Base-by-base conservation (phyloP, 2,113 vertebrate species). In the Lota lota region DNA sequence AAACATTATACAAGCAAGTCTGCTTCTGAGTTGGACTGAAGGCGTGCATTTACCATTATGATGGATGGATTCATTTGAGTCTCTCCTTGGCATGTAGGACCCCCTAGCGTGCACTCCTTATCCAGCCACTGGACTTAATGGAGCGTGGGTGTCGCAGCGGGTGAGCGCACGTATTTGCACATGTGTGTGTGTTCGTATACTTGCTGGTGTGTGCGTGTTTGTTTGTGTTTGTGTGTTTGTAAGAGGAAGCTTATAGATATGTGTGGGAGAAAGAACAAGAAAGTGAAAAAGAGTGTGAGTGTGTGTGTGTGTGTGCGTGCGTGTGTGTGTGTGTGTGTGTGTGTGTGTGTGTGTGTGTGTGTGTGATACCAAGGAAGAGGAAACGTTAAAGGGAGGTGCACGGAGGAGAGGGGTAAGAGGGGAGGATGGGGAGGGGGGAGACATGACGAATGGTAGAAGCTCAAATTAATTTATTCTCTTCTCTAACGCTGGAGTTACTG, bases 381-480 rank as follows among this genome's bases (percentile, higher is more conserved):
- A 64, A 40, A 40, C 8, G 36, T 40, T 40, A 40, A 12, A 40
- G 1, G 28, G 36, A 12, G 36, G 36, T 40, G 4, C 3, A 12
- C 8, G 11, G 36, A 4, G 36, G 36, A 7, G 36, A 40, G 5
- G 36, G 36, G 36, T 40, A 10, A 1, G 8, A 5, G 24, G 24
- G 24, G 24, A 28, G 28, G 28, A 53, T 53, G 51, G 11, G 2
- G 18, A 56, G 18, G 53, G 15, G n/a, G 17, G 36, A 5, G 3
- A 20, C 63, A 60, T 74, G 73, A 76, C 66, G 76, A 79, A 83
- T 74, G 60, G 51, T 54, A n/a, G 70, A 76, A 66, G 64, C 63
- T 68, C 66, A 18, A 3, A 28, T 58, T 65, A 58, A 56, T 67
- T 33, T 57, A 62, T n/a, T 36, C 57, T 73, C 20, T n/a, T 40